These are phyloP conservation scores for Odocoileus hemionus DNA, from an alignment of 2,113 vertebrate genomes.

Conservation along the genomic window DNA sequence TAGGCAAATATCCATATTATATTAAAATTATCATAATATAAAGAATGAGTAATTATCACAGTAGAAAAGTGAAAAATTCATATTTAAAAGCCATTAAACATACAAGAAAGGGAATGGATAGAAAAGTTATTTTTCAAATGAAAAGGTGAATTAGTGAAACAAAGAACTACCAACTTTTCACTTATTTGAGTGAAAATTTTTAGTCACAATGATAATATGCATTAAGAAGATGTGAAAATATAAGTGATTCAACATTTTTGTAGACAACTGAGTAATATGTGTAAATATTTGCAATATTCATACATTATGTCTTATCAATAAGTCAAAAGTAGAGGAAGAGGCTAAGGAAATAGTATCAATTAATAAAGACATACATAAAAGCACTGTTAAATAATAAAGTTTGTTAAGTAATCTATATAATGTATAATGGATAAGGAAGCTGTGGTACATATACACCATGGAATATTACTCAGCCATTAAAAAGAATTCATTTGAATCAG, in stretches of 20 bases:
- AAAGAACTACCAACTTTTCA: not conserved
- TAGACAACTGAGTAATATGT: not conserved
- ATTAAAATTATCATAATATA: not conserved
- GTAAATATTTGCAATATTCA: not conserved
- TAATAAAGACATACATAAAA: not conserved
- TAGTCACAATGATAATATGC: not conserved
- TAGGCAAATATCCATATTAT: not conserved
- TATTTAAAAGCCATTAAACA: not conserved
- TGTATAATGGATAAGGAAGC: not conserved
- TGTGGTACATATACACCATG: too few relatives aligned
- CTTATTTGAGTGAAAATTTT: not conserved
- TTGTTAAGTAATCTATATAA: not conserved
- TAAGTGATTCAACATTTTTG: not conserved
- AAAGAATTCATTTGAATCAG: too few relatives aligned
- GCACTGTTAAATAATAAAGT: not conserved
- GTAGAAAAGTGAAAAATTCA: not conserved
- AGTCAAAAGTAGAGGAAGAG: not conserved
- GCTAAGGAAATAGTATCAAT: not conserved
- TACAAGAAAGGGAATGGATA: too few relatives aligned
- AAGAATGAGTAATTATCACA: not conserved
- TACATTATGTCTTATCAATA: not conserved
- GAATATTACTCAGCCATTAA: too few relatives aligned
- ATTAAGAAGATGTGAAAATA: not conserved
- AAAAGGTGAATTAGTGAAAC: not conserved
- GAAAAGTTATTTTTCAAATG: not conserved